Conservation (phyloP, 2,888 invertebrate species). For the Rhaphigaster nebulosa region DNA sequence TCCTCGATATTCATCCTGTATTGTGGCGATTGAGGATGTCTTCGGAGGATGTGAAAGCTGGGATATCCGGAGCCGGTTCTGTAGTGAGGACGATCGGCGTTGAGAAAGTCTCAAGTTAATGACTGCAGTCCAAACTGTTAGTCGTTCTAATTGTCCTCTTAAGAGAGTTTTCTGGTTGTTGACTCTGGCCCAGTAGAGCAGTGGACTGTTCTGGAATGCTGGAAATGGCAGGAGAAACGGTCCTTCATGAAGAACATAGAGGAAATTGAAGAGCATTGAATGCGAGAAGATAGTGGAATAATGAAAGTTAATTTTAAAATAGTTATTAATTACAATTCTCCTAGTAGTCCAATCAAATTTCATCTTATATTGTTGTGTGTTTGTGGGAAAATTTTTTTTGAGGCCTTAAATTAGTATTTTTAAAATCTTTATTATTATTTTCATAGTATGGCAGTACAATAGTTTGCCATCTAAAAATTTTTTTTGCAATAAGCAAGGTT, state of each 20-base stretch:
- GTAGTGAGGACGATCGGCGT: not conserved
- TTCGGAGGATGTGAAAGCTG: constrained; percentile 32
- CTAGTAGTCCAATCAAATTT: too few relatives aligned
- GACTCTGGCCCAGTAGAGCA: not conserved
- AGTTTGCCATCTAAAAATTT: too few relatives aligned
- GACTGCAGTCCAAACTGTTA: not conserved
- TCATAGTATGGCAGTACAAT: too few relatives aligned
- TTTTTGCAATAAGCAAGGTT: too few relatives aligned
- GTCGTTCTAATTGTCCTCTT: not conserved
- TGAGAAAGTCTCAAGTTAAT: not conserved
- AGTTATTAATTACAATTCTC: too few relatives aligned
- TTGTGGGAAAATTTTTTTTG: too few relatives aligned
- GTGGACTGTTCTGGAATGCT: not conserved
- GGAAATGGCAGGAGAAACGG: not conserved
- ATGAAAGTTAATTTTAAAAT: too few relatives aligned
- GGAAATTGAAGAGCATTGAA: not conserved
- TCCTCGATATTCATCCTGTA: not conserved
- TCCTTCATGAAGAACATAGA: not conserved
- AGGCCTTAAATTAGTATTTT: too few relatives aligned
- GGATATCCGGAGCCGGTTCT: not conserved
- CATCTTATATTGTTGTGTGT: too few relatives aligned
- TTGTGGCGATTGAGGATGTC: not conserved
- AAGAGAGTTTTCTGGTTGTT: constrained; percentile 28
- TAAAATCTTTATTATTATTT: too few relatives aligned
- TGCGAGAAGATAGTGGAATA: not conserved